Evolutionary conservation across 2,888 invertebrate species (phyloP).

Genomic region (Dusona sp.): DNA sequence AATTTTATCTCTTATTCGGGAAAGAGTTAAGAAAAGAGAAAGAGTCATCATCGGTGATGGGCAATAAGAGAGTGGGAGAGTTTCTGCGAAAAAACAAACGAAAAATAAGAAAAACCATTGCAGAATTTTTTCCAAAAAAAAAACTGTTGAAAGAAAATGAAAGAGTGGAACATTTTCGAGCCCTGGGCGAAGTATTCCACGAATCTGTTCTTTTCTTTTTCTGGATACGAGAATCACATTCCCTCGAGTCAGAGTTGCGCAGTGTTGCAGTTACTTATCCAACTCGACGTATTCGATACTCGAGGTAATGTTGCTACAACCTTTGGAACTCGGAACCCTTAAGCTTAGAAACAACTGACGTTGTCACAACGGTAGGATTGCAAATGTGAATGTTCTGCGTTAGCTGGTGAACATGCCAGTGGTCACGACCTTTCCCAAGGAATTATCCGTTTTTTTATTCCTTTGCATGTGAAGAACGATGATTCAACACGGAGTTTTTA

Average conservation of each 20-base stretch:
- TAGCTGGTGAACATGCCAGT: neutral
- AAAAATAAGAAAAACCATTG: constrained; percentile 5
- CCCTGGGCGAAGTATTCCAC: constrained; percentile 6
- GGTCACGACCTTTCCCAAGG: neutral
- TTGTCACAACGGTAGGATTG: constrained; percentile 1
- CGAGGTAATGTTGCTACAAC: constrained; percentile 27
- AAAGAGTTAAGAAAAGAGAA: constrained; percentile 7
- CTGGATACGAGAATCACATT: constrained; percentile 34
- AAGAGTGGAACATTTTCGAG: constrained; percentile 46
- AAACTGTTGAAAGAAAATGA: constrained; percentile 17
- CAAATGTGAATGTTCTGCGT: neutral
- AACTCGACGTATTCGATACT: constrained; percentile 8
- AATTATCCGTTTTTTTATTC: neutral
- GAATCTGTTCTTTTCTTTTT: constrained; percentile 34
- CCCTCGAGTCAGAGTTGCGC: constrained; percentile 25
- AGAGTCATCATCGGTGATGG: constrained; percentile 11
- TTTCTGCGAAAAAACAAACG: neutral
- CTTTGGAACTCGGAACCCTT: constrained; percentile 19
- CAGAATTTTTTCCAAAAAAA: neutral
- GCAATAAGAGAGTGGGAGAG: neutral
- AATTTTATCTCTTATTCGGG: neutral
- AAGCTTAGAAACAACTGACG: constrained; percentile 13
- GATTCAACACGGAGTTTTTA: neutral
- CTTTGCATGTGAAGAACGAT: neutral
- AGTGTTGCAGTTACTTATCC: constrained; percentile 34